Percentiles rank a stretch among this genome's conserved stretches.
These are phyloP conservation scores for Dione vanillae DNA, from an alignment of 2,888 invertebrate species.

Conservation along the genomic window DNA sequence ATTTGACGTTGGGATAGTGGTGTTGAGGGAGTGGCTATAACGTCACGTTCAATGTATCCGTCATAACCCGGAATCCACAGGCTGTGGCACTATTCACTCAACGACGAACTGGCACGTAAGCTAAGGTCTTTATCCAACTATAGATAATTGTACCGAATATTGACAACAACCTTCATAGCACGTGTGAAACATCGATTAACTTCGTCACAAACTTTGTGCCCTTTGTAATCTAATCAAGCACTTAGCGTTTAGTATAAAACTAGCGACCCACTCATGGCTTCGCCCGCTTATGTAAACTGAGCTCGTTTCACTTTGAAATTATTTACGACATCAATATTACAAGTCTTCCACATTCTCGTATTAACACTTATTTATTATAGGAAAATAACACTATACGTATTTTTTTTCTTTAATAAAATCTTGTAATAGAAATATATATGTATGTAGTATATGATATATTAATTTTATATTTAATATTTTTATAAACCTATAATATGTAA, in stretches of 20 bases:
- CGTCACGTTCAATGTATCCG: conserved; percentile 53
- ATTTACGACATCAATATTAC: too few relatives aligned
- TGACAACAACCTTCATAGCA: conserved; percentile 49
- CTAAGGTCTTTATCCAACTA: conserved; percentile 42
- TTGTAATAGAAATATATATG: too few relatives aligned
- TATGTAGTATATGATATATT: too few relatives aligned
- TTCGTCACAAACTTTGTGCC: not conserved
- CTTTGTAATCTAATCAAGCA: not conserved
- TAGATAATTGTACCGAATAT: conserved; percentile 40
- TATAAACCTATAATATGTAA: too few relatives aligned
- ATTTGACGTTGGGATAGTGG: conserved; percentile 24
- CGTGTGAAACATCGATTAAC: conserved; percentile 48
- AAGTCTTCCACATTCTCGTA: too few relatives aligned
- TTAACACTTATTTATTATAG: too few relatives aligned
- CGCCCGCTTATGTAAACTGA: too few relatives aligned
- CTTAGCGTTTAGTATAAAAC: not conserved
- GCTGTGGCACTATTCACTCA: conserved; percentile 47
- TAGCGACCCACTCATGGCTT: too few relatives aligned
- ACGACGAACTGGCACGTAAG: conserved; percentile 43
- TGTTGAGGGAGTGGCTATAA: conserved; percentile 44
- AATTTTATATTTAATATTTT: too few relatives aligned
- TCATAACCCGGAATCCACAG: conserved; percentile 49
- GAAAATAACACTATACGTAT: too few relatives aligned
- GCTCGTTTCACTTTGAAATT: too few relatives aligned
- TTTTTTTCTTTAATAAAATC: too few relatives aligned